A percentile compares a stretch with the other conserved stretches of the same genome.
phyloP scores from a whole-genome alignment of 1,140 invertebrate species.

The Drosophila sucinea region DNA sequence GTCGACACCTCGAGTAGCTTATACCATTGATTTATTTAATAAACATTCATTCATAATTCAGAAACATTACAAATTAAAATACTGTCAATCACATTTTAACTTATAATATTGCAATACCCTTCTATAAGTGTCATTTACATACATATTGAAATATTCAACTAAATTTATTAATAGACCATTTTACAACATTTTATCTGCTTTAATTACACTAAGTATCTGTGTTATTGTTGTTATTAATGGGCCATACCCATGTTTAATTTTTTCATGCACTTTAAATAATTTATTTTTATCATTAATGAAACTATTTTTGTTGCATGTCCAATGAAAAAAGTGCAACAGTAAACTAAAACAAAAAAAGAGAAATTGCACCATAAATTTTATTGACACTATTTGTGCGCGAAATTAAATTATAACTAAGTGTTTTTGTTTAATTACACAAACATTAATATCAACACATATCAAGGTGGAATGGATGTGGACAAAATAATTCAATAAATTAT shows the following conservation, averaged over 20 bases:
- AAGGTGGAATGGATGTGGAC: not conserved
- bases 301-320: slow-evolving; percentile 36
- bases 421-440: slow-evolving; percentile 32
- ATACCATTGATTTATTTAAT: too few species aligned
- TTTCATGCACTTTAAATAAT: slow-evolving; percentile 30
- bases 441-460: slow-evolving; percentile 42
- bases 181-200: not conserved
- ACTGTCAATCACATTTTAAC: too few species aligned
- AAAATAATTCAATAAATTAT: slow-evolving; percentile 7
- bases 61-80: too few species aligned
- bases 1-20: too few species aligned
- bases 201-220: not conserved
- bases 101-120: too few species aligned
- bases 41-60: too few species aligned
- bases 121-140: too few species aligned
- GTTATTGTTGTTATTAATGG: slow-evolving; percentile 29
- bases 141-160: not conserved
- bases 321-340: slow-evolving; percentile 20
- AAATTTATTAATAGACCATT: not conserved
- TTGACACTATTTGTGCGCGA: slow-evolving; percentile 44
- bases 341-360: slow-evolving; percentile 1
- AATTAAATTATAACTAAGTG: slow-evolving; percentile 52
- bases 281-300: slow-evolving; percentile 45
- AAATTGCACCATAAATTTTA: slow-evolving; percentile 35
- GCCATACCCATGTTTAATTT: slow-evolving; percentile 24